Evolutionary conservation across 2,113 vertebrate species (phyloP), one percentile per base, ranked within the genome.

Genomic region (Perca schrenkii): DNA sequence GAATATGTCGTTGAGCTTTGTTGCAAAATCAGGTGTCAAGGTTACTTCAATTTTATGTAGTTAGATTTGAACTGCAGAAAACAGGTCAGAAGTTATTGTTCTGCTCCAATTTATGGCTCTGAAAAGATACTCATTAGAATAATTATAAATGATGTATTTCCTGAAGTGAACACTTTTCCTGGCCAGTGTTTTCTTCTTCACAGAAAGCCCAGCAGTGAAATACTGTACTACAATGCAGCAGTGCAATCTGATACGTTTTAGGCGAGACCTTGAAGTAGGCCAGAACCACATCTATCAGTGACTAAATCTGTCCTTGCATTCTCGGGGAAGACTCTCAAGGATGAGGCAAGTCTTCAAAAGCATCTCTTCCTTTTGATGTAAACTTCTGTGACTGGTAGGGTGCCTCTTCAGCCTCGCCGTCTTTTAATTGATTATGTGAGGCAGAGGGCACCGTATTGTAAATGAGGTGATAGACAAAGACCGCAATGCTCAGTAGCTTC

Each of bases 401-500:
- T 85, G 88, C 88, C 90, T 89, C 89, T 72, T 74, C 84, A 79
- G 90, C 84, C 86, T 84, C 69, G 73, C 89, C 72, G 87, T 83
- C 91, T 92, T 88, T 87, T 92, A 94, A 95, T 94, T 94, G 94
- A 95, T 96, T 93, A 95, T 94, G 94, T 96, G 94, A 89, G 91
- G 89, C 89, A 89, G 91, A 92, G 91, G 84, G 79, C 87, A 85
- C 66, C 36, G 83, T 89, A 83, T 94, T 95, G 91, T 93, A 95
- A 95, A 96, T 94, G 94, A 96, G 94, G 94, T 95, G 94, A 89
- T 76, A 91, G 84, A 82, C 86, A 88, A 88, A 91, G 88, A 90
- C 86, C 77, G 86, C 89, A 88, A 82, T 77, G 84, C 77, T 90
- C 90, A 80, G 79, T 74, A 79, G 85, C 85, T 85, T 82, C 74